A percentile compares a stretch with the other conserved stretches of the same genome.
These are phyloP conservation scores for Odontothrips loti DNA, from an alignment of 2,888 invertebrate genomes.

Conservation along the genomic window DNA sequence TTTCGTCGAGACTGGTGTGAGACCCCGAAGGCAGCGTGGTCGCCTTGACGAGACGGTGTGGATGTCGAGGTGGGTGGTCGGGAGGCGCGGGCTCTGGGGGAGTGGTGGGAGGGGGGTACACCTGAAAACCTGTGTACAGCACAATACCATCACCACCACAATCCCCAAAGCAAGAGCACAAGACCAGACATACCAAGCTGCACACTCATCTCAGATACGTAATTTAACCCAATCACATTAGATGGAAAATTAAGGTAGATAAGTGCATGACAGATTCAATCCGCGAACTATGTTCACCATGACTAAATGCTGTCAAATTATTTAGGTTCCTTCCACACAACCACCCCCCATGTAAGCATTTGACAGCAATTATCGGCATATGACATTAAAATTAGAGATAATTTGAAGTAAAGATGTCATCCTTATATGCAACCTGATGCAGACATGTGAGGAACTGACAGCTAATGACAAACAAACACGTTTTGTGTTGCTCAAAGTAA, in stretches of 20 bases:
- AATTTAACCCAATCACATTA: too few relatives aligned
- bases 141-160: slow-evolving; percentile 16
- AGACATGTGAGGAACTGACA: not conserved
- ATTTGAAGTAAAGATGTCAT: not conserved
- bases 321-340: too few relatives aligned
- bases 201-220: not conserved
- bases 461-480: not conserved
- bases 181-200: not conserved
- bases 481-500: not conserved
- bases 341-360: too few relatives aligned
- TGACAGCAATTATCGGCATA: too few relatives aligned
- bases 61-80: slow-evolving; percentile 57
- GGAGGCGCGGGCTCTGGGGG: slow-evolving; percentile 82
- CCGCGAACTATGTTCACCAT: too few relatives aligned
- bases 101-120: slow-evolving; percentile 77
- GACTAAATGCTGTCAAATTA: too few relatives aligned
- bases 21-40: slow-evolving; percentile 41
- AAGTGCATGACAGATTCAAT: too few relatives aligned
- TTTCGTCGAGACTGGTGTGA: slow-evolving; percentile 60
- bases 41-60: slow-evolving; percentile 42
- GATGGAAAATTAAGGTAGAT: too few relatives aligned
- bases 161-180: not conserved
- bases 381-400: not conserved
- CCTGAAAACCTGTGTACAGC: slow-evolving; percentile 63
- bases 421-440: too few relatives aligned